phyloP scores from a whole-genome alignment of 1,140 invertebrate species.

The Orchesella cincta region DNA sequence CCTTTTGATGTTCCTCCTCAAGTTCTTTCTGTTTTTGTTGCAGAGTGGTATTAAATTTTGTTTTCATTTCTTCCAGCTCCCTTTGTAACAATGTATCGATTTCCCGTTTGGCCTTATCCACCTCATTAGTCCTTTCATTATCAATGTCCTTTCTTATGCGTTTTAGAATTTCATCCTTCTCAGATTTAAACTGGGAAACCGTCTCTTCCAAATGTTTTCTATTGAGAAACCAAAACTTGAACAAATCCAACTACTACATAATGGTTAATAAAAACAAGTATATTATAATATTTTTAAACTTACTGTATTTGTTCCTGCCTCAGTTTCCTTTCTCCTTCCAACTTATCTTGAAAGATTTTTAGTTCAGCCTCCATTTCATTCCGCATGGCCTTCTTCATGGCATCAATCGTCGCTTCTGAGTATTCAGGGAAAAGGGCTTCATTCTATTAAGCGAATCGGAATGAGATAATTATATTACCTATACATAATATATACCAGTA shows the following conservation, averaged over 20 bases:
- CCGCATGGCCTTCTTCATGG: not conserved
- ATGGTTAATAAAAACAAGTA: no score
- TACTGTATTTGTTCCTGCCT: constrained; percentile 10
- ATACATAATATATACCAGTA: no score
- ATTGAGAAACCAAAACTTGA: not conserved
- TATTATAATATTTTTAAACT: no score
- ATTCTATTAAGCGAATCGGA: no score
- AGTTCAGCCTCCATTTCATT: constrained; percentile 3
- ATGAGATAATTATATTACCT: no score
- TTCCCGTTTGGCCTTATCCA: constrained; percentile 17
- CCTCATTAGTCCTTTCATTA: not conserved
- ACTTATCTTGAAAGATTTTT: not conserved
- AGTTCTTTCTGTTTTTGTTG: not conserved
- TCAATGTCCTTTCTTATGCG: not conserved
- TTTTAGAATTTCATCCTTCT: not conserved
- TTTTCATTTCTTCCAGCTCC: constrained; percentile 1
- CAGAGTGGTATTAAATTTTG: not conserved
- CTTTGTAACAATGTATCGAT: not conserved
- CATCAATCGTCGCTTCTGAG: not conserved
- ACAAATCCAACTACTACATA: no score
- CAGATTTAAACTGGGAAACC: not conserved
- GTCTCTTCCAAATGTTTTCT: constrained; percentile 8
- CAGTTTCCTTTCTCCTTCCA: constrained; percentile 3
- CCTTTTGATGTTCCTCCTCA: not conserved
- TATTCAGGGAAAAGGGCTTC: not conserved